phyloP scores from a whole-genome alignment of 2,797 vertebrate genomes.

The Steatocranus sp. region DNA sequence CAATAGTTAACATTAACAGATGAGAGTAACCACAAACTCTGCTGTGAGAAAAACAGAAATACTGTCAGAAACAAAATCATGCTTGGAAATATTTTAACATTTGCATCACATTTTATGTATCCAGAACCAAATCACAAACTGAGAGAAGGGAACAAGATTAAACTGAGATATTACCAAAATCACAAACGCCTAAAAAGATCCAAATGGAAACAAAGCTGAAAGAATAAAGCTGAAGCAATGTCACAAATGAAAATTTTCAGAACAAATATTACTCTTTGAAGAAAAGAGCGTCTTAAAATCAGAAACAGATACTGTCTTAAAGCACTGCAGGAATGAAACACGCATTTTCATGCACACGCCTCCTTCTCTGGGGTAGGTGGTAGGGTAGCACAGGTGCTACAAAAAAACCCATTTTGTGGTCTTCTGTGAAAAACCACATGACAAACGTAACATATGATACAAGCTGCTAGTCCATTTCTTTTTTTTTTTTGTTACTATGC shows the following conservation, averaged over 20 bases:
- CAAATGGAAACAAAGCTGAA: background rate
- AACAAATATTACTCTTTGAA: background rate
- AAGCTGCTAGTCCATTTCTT: constrained; percentile 30
- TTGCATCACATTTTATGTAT: background rate
- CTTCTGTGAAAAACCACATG: constrained; percentile 59
- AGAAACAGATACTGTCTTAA: background rate
- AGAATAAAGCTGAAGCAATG: background rate
- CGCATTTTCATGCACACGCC: background rate
- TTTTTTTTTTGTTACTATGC: constrained; percentile 2
- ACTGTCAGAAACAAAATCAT: background rate
- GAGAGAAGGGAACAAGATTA: background rate
- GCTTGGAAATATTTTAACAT: background rate
- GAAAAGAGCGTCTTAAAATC: background rate
- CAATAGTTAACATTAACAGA: background rate
- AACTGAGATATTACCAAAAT: background rate
- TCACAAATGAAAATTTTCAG: background rate
- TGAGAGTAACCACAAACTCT: background rate
- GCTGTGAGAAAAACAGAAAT: background rate
- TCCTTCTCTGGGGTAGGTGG: background rate
- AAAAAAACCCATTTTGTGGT: constrained; percentile 24
- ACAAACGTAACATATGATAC: constrained; percentile 56
- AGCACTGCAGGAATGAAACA: background rate
- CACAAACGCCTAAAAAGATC: background rate
- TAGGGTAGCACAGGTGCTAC: constrained; percentile 3
- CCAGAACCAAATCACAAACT: background rate